Conservation (phyloP, 2,797 vertebrate species). For the Myoxocephalus aenaeus region DNA sequence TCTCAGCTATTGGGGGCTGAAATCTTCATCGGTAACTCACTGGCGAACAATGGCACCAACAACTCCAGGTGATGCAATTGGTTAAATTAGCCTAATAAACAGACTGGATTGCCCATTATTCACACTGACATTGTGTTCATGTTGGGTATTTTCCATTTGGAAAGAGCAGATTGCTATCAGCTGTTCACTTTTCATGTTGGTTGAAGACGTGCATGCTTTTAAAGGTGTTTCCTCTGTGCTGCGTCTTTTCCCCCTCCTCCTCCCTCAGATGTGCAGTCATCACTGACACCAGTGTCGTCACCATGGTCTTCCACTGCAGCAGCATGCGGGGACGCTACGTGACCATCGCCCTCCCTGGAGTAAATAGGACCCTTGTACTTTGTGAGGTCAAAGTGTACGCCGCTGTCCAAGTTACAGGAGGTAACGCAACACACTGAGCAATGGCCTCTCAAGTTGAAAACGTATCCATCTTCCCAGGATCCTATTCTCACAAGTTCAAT, state of each 20-base stretch:
- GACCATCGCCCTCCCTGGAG: background rate
- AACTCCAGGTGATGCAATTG: conserved; percentile 9
- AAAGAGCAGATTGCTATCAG: too few relatives aligned
- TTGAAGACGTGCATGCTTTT: background rate
- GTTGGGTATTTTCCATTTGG: background rate
- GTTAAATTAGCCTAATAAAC: background rate
- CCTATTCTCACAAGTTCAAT: too few relatives aligned
- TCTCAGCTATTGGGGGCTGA: rapidly evolving
- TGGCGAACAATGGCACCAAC: conserved; percentile 25
- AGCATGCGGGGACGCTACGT: conserved; percentile 10
- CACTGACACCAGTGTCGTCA: background rate
- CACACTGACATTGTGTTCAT: background rate
- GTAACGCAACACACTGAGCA: conserved; percentile 2
- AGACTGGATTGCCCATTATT: background rate
- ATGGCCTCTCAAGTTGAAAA: background rate
- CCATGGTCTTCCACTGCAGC: background rate
- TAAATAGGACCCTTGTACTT: rapidly evolving
- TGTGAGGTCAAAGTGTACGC: conserved; percentile 28
- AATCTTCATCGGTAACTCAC: conserved; percentile 28
- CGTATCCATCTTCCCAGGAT: too few relatives aligned
- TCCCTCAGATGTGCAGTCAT: background rate
- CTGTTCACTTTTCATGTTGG: background rate
- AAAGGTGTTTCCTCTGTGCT: too few relatives aligned
- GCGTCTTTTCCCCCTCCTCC: background rate
- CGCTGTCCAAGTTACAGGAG: background rate